Base-by-base conservation (phyloP, 92 coral and sea anemone genomes). In the Virgularia gustaviana region DNA sequence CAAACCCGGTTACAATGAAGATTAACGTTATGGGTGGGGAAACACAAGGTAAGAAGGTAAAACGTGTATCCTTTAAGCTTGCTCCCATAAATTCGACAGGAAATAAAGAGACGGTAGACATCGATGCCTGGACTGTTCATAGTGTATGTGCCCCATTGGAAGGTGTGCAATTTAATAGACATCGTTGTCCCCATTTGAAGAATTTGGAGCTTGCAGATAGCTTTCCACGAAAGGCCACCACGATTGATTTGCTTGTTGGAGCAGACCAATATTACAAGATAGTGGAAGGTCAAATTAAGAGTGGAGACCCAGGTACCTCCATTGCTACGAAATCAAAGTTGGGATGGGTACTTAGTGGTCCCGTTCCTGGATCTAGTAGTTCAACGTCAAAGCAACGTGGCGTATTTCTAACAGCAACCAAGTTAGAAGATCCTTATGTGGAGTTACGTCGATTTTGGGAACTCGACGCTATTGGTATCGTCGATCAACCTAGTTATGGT, bases 41-140 rank as follows among this genome's bases (percentile, higher is more conserved):
- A 33, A 29, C 55, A 15, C 20, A 59, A 1, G 62, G 59, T 6
- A 62, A 72, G 4, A 76, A 49, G 34, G 75, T 64, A 19, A 64
- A 36, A 28, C 47, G 29, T 0, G 63, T 51, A 23, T 25, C 12
- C 9, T 59, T 59, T 16, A 39, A 59, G 29, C 4, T 59, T 20
- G 32, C 65, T n/a, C 32, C 65, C 32, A 1, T 20, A 2, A 3
- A 34, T 4, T 27, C 1, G 20, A 30, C 7, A 29, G n/a, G 13
- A 29, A 30, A 59, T 25, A 9, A 41, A 41, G 16, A 8, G 49
- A 25, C 12, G 2, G 18, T 60, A 0, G 18, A 0, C 37, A 47
- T 63, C 6, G n/a, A 65, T 28, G 81, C 76, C 27, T 80, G 84
- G 80, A 15, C 80, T 2, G 78, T 80, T 11, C 49, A 45, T 30